Conservation (phyloP, 1,140 invertebrate species). For the Drosophila auraria region DNA sequence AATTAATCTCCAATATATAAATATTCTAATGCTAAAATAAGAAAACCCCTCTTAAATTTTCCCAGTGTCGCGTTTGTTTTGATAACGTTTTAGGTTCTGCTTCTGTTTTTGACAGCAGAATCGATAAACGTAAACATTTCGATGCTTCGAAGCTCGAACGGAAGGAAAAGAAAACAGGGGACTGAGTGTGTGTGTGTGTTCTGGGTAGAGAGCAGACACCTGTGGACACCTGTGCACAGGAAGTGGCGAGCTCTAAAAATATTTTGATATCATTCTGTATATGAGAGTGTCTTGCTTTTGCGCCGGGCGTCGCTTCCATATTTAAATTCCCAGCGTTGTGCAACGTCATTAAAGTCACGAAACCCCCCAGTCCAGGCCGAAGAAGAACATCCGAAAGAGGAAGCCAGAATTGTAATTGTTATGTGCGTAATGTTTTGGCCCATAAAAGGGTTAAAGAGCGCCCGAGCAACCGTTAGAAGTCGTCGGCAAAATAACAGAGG, state of each 20-base stretch:
- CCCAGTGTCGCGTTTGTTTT: conserved; percentile 12
- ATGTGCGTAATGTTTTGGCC: conserved; percentile 41
- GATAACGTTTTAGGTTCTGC: conserved; percentile 16
- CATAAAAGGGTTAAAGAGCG: conserved; percentile 54
- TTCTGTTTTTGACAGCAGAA: conserved; percentile 27
- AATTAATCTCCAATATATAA: too few relatives aligned
- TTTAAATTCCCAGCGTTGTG: conserved; percentile 38
- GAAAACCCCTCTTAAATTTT: background rate
- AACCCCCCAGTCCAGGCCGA: background rate
- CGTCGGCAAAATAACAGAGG: conserved; percentile 39
- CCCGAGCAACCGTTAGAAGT: conserved; percentile 39
- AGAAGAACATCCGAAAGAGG: conserved; percentile 3
- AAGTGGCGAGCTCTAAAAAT: conserved; percentile 40
- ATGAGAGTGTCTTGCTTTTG: conserved; percentile 8
- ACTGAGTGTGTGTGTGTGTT: background rate
- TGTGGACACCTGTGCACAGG: conserved; percentile 42
- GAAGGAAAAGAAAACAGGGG: conserved; percentile 6
- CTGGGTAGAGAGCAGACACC: conserved; percentile 9
- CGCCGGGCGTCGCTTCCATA: conserved; percentile 2
- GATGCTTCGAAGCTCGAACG: background rate
- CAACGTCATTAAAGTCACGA: conserved; percentile 49
- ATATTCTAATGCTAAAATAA: too few relatives aligned
- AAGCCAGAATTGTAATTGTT: conserved; percentile 42
- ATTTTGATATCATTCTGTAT: conserved; percentile 34
- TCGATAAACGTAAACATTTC: conserved; percentile 16